Evolutionary conservation across 2,113 vertebrate genomes (phyloP), one percentile per base, ranked within the genome.

Genomic region (Alligator sinensis): DNA sequence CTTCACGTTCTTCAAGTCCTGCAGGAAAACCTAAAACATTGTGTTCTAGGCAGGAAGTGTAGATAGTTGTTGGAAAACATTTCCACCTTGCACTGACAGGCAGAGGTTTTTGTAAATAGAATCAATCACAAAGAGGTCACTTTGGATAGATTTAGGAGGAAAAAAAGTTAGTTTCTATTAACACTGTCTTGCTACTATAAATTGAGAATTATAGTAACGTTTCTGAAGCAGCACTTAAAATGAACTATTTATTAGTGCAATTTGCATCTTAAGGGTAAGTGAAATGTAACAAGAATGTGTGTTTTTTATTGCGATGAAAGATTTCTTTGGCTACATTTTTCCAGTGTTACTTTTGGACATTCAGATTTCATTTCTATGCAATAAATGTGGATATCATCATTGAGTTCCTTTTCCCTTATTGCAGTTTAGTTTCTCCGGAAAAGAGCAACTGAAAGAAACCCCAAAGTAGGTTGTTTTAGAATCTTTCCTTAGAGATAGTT

Each of bases 51-150:
- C 30, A 62, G 87, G 3, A 83, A 78, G 81, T 9, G 1, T n/a
- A n/a, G 16, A 27, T 38, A 15, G 27, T 19, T 70, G 80, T 77
- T 63, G 6, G 2, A 86, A 12, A 89, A 61, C 34, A 81, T 81
- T 85, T 79, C 77, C 61, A 72, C 38, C n/a, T 85, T 60, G 84
- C 91, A 93, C 34, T 88, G 81, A 82, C 84, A 79, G 76, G 54
- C 38, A 74, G 68, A 89, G 64, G 83, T 93, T 89, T 94, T 88
- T 94, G 66, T 89, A 90, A 84, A 89, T 84, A 92, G 22, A 70
- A 94, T 30, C 12, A 91, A 80, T 57, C 83, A 89, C 58, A 57
- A 88, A 96, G 94, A 84, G 92, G 82, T 47, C 96, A 58, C 68
- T 89, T 95, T 59, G 70, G 78, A 84, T 75, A 16, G 47, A 66